These are phyloP conservation scores for Polia nebulosa DNA, from an alignment of 2,888 invertebrate genomes.

Conservation along the genomic window DNA sequence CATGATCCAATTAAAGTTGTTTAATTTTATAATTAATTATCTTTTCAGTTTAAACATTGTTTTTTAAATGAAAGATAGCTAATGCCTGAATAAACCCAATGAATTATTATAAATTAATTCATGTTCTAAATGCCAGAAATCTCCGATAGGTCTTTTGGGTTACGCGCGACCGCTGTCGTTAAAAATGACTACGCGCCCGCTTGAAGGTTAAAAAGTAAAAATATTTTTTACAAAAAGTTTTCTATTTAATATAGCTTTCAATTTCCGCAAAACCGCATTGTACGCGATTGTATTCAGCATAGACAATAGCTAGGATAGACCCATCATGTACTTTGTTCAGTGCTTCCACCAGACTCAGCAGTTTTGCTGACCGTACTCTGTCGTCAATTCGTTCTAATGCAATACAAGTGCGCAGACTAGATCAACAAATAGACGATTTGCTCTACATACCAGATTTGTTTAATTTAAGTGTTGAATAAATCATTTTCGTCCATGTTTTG, in stretches of 20 bases:
- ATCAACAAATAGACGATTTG: slow-evolving; percentile 15
- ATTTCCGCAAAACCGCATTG: slow-evolving; percentile 4
- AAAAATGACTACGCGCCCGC: no score
- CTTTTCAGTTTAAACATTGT: no score
- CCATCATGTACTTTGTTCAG: slow-evolving; percentile 19
- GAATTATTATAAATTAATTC: no score
- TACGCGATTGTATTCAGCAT: slow-evolving; percentile 16
- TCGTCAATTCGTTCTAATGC: slow-evolving; percentile 6
- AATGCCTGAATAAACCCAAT: no score
- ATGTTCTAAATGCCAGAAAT: no score
- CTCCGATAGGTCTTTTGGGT: no score
- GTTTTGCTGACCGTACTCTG: slow-evolving; percentile 14
- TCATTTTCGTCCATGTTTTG: background rate
- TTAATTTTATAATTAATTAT: no score
- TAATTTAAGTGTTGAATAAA: slow-evolving; percentile 8
- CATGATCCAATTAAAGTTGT: no score
- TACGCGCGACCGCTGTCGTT: no score
- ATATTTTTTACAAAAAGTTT: no score
- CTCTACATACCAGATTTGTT: slow-evolving; percentile 1
- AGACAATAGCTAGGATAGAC: background rate
- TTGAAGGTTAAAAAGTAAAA: no score
- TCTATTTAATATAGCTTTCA: background rate
- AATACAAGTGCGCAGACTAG: slow-evolving; percentile 26
- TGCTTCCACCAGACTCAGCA: slow-evolving; percentile 30
- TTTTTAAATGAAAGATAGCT: no score